Percentiles rank a stretch among this genome's conserved stretches.
These are phyloP conservation scores for Parus major DNA, from an alignment of 2,113 vertebrate species.

Conservation along the genomic window DNA sequence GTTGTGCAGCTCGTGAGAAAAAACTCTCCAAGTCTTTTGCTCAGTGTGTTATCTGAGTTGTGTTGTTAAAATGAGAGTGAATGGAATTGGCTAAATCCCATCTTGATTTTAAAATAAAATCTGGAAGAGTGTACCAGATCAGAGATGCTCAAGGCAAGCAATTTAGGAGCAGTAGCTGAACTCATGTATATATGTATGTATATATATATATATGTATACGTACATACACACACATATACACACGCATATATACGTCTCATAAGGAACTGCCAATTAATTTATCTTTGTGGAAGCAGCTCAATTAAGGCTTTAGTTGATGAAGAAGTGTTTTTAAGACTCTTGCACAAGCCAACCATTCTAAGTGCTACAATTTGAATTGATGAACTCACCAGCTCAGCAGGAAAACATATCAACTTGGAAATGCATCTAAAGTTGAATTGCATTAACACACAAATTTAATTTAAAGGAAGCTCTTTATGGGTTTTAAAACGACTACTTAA, in stretches of 20 bases:
- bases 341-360: not conserved
- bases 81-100: not conserved
- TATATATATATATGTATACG: no score
- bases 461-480: not conserved
- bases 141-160: not conserved
- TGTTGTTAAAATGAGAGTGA: not conserved
- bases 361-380: not conserved
- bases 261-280: not conserved
- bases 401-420: not conserved
- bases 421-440: not conserved
- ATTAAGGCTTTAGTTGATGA: not conserved
- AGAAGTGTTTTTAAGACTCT: not conserved
- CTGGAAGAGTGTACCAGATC: not conserved
- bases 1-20: not conserved
- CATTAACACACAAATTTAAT: conserved; percentile 23
- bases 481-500: not conserved
- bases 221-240: rapidly evolving
- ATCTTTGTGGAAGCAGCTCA: not conserved
- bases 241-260: not conserved
- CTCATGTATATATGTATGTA: not conserved
- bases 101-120: conserved; percentile 12
- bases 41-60: not conserved
- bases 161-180: not conserved
- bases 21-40: not conserved
- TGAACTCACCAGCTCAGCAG: conserved; percentile 12